Evolutionary conservation across 2,113 vertebrate species (phyloP).

Genomic region (Herpetotheres cachinnans): DNA sequence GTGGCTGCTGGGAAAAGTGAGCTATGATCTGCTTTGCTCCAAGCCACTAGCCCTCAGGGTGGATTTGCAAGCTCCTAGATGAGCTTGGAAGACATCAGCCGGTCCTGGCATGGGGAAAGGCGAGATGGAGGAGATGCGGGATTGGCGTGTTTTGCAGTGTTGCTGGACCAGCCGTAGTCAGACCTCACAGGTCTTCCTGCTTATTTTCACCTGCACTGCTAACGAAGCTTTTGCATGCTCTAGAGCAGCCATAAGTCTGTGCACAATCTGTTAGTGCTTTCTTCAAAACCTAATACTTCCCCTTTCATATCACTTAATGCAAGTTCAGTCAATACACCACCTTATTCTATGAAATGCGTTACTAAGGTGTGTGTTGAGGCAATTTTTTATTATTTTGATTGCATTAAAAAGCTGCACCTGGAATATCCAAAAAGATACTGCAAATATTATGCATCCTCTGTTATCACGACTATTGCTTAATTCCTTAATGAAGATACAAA

Average conservation of each 20-base stretch:
- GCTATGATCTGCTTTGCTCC: neutral
- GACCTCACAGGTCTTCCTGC: neutral
- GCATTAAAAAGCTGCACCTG: neutral
- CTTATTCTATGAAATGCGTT: neutral
- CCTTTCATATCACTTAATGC: neutral
- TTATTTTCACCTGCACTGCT: neutral
- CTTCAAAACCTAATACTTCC: neutral
- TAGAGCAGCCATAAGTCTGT: neutral
- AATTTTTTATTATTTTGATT: neutral
- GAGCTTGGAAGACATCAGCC: neutral
- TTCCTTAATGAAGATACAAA: neutral
- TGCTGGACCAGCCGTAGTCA: neutral
- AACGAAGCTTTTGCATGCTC: rapidly evolving
- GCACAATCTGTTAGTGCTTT: neutral
- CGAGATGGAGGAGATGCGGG: neutral
- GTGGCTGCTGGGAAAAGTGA: neutral
- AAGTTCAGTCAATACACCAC: neutral
- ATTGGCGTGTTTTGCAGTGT: neutral
- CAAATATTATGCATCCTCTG: neutral
- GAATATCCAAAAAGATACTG: neutral
- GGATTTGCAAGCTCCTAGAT: neutral
- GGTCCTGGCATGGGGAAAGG: neutral
- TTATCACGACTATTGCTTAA: rapidly evolving
- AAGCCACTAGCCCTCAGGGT: neutral
- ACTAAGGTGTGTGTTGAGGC: neutral